A percentile compares a stretch with the other conserved stretches of the same genome.
Evolutionary conservation across 1,140 invertebrate species (phyloP).

Genomic region (Lasioglossum baleicum): DNA sequence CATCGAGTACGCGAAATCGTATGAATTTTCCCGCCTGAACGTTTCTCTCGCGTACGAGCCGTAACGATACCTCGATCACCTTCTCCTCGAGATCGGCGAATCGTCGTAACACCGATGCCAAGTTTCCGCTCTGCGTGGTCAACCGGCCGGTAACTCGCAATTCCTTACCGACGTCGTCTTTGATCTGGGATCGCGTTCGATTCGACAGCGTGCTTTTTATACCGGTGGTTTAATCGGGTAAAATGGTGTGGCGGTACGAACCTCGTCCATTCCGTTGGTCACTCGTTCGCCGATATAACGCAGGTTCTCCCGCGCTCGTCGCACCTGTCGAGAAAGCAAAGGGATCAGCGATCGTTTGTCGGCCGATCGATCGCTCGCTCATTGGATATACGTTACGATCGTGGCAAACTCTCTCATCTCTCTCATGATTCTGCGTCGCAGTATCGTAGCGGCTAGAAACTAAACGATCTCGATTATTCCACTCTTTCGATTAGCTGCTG

Average conservation of each 20-base stretch:
- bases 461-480: too few relatives aligned
- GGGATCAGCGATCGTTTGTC: too few relatives aligned
- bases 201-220: too few relatives aligned
- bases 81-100: constrained; percentile 66
- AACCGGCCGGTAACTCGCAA: constrained; percentile 69
- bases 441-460: constrained; percentile 66
- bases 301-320: constrained; percentile 64
- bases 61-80: constrained; percentile 72
- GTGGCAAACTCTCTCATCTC: constrained; percentile 65
- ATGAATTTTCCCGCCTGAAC: too few relatives aligned
- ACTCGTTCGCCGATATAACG: constrained; percentile 64
- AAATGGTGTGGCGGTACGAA: too few relatives aligned
- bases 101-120: constrained; percentile 51
- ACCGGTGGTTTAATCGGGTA: too few relatives aligned
- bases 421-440: constrained; percentile 62
- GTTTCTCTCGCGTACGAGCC: too few relatives aligned
- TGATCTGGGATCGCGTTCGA: constrained; percentile 65
- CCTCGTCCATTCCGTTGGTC: constrained; percentile 67
- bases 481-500: too few relatives aligned
- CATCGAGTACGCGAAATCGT: too few relatives aligned
- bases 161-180: constrained; percentile 68
- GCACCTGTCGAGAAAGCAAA: constrained; percentile 50
- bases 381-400: constrained; percentile 65
- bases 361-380: too few relatives aligned
- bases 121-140: constrained; percentile 63